A percentile compares a stretch with the other conserved stretches of the same genome.
Evolutionary conservation across 1,140 invertebrate genomes (phyloP).

Genomic region (Agrypnia vestita): DNA sequence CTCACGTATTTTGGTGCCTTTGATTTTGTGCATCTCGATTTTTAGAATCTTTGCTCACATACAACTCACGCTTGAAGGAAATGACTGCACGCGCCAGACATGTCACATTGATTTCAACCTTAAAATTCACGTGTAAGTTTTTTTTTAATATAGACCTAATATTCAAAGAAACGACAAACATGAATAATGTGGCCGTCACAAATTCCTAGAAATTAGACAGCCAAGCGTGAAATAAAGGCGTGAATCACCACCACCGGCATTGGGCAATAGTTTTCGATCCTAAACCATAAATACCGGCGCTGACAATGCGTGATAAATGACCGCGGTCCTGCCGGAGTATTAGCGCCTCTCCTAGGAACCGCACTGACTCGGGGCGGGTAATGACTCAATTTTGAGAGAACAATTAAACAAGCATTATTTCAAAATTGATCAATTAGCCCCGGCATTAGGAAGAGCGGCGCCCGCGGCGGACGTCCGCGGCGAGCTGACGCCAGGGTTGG

Average conservation of each 20-base stretch:
- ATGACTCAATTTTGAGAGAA: constrained; percentile 60
- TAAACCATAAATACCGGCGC: constrained; percentile 46
- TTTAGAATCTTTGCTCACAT: too few relatives aligned
- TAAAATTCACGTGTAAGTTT: too few relatives aligned
- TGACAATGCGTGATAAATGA: constrained; percentile 56
- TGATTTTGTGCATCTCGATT: too few relatives aligned
- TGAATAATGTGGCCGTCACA: not conserved
- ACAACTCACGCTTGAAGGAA: too few relatives aligned
- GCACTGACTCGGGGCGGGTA: constrained; percentile 47
- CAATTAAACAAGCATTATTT: constrained; percentile 58
- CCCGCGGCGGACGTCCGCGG: constrained; percentile 33
- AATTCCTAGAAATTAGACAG: not conserved
- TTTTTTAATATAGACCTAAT: not conserved
- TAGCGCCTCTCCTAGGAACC: constrained; percentile 19
- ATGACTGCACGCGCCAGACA: too few relatives aligned
- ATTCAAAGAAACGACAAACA: not conserved
- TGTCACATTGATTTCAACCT: too few relatives aligned
- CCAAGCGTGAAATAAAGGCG: constrained; percentile 5
- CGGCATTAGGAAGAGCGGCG: constrained; percentile 20
- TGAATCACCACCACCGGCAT: not conserved
- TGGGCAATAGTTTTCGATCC: constrained; percentile 5
- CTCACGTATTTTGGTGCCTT: too few relatives aligned
- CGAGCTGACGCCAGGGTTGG: not conserved
- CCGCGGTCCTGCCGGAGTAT: constrained; percentile 28
- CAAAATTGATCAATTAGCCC: constrained; percentile 59